Evolutionary conservation across 2,797 vertebrate genomes (phyloP), one percentile per base, ranked within the genome.

Genomic region (Sciaenops ocellatus): DNA sequence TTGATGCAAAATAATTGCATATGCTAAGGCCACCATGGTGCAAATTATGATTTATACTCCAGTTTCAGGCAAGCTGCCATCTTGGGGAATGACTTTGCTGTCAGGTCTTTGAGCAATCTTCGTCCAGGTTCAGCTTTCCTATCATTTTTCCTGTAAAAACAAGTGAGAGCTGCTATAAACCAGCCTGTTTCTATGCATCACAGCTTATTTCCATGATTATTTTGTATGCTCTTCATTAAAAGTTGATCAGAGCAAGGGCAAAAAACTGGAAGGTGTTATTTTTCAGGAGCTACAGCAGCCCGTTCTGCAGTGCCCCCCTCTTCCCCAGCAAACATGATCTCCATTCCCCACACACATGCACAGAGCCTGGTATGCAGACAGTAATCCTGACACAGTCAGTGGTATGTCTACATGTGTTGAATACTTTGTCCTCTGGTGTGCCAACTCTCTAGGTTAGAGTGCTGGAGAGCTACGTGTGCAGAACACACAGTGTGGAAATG

Each of bases 351-450:
- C 61, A 54, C 75, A 46, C 12, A 86, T 46, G 52, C 63, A 73
- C 51, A 76, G 22, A 56, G 62, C 61, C 69, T 70, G 87, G 85
- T 86, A 91, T 89, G 88, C 78, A 88, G 86, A 85, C 85, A 22
- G 69, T 69, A 76, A 88, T 87, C 85, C 69, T 62, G 61, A 79
- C 63, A 24, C 74, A 80, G 75, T 73, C 72, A 54, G n/a, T 41
- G 28, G 38, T 68, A 30, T 15, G 54, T 59, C 38, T 79, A 61
- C 63, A 73, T 76, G 72, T 72, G 69, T 61, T 69, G 76, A 81
- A 82, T 74, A 61, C 77, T 55, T 76, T 50, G 56, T 47, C 73
- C 50, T 59, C 34, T 38, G 34, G 34, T 9, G 34, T 38, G 34
- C 34, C 34, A 38, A 38, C 34, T 38, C 34, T 38, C 34, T 38